phyloP scores from a whole-genome alignment of 2,113 vertebrate genomes.

The Stomatorhinus ivindoensis region DNA sequence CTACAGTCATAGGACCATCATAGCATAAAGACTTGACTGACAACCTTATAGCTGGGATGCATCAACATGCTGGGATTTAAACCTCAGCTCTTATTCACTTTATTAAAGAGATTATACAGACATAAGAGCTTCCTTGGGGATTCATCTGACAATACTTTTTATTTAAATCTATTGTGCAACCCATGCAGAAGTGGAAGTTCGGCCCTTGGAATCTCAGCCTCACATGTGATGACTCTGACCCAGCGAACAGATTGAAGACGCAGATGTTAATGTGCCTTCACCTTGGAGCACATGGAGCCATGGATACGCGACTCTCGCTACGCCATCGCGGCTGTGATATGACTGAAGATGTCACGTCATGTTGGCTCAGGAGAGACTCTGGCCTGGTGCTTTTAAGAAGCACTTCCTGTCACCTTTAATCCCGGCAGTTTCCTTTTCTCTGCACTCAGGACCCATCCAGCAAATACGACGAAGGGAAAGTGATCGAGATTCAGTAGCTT shows the following conservation, averaged over 20 bases:
- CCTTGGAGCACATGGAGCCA: not conserved
- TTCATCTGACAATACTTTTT: not conserved
- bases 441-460: not conserved
- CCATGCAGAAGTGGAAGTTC: not conserved
- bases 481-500: not conserved
- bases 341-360: not conserved
- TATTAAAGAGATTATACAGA: not conserved
- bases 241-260: not conserved
- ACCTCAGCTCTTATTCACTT: not conserved
- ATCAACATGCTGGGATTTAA: not conserved
- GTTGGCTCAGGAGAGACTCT: not conserved
- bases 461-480: not conserved
- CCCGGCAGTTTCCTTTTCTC: not conserved
- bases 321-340: not conserved
- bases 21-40: not conserved
- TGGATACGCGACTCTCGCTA: not conserved
- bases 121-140: not conserved
- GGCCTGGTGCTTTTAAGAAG: not conserved
- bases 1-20: not conserved
- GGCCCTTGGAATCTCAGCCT: not conserved
- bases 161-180: not conserved
- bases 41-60: not conserved
- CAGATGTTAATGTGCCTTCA: not conserved
- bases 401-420: not conserved
- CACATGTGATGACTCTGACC: not conserved